Percentiles rank a stretch among this genome's conserved stretches.
Evolutionary conservation across 1,140 invertebrate genomes (phyloP).

Genomic region (Patella vulgata): DNA sequence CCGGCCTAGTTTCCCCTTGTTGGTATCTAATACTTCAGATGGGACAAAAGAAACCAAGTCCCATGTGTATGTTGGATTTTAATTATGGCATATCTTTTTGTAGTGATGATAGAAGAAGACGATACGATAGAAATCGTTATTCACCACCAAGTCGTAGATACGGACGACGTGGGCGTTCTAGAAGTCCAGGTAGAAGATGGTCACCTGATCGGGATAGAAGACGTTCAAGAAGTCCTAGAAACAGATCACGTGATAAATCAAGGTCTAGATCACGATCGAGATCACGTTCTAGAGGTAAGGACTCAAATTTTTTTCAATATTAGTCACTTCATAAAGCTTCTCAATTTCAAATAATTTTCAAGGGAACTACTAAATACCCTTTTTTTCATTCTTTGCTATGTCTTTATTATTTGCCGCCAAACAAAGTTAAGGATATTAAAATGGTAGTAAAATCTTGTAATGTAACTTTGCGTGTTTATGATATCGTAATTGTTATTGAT

Average conservation of each 20-base stretch:
- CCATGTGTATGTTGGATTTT: no score
- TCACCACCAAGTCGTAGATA: constrained; percentile 22
- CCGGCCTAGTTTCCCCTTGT: no score
- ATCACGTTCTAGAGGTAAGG: constrained; percentile 44
- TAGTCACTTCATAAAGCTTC: not conserved
- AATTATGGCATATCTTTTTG: not conserved
- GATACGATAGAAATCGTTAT: constrained; percentile 24
- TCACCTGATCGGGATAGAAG: constrained; percentile 26
- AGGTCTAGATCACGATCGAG: constrained; percentile 42
- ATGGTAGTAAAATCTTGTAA: no score
- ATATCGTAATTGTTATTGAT: no score
- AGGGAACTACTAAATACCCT: no score
- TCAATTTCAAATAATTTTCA: no score
- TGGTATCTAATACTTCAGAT: no score
- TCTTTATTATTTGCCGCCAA: no score
- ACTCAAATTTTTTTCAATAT: constrained; percentile 7
- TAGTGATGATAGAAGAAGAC: constrained; percentile 39
- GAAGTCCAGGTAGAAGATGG: constrained; percentile 33
- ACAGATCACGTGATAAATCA: constrained; percentile 38
- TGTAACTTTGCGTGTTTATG: no score
- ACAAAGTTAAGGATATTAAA: no score
- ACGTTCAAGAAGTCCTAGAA: constrained; percentile 41
- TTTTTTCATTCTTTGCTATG: no score
- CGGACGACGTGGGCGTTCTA: constrained; percentile 28
- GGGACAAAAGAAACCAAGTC: no score